phyloP scores from a whole-genome alignment of 2,888 invertebrate species.

The Cryptus viduatorius region DNA sequence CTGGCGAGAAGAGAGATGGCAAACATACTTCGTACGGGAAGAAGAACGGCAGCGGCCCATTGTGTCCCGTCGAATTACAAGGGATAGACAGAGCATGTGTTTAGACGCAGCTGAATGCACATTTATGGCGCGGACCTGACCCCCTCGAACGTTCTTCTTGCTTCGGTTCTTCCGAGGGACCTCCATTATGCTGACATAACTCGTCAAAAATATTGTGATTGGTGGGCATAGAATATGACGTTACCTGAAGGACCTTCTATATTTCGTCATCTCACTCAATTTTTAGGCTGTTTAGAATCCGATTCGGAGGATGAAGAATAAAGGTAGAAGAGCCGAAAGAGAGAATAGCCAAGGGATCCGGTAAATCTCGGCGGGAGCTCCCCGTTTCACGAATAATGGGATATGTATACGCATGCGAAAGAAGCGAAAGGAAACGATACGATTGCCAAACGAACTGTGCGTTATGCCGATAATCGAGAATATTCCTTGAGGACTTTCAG shows the following conservation, averaged over 20 bases:
- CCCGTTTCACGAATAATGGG: slow-evolving; percentile 60
- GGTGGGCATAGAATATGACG: slow-evolving; percentile 81
- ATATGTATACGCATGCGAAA: slow-evolving; percentile 28
- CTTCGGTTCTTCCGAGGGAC: slow-evolving; percentile 40
- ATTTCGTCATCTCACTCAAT: slow-evolving; percentile 11
- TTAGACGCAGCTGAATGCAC: slow-evolving; percentile 80
- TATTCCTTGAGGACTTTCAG: slow-evolving; percentile 52
- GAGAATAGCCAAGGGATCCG: slow-evolving; percentile 52
- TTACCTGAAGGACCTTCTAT: slow-evolving; percentile 76
- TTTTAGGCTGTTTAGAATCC: slow-evolving; percentile 18
- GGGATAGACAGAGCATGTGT: slow-evolving; percentile 75
- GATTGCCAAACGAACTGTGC: slow-evolving; percentile 71
- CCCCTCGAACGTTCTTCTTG: slow-evolving; percentile 57
- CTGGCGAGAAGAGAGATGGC: not conserved
- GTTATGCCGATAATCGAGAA: slow-evolving; percentile 48
- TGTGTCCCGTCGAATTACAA: slow-evolving; percentile 76
- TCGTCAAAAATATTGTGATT: slow-evolving; percentile 85
- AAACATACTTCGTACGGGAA: slow-evolving; percentile 13
- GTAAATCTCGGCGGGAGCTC: slow-evolving; percentile 63
- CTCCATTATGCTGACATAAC: slow-evolving; percentile 83
- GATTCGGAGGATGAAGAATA: slow-evolving; percentile 56
- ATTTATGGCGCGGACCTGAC: slow-evolving; percentile 73
- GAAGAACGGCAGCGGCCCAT: slow-evolving; percentile 69
- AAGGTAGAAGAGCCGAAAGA: slow-evolving; percentile 58
- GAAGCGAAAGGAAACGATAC: slow-evolving; percentile 70